Evolutionary conservation across 2,888 invertebrate species (phyloP), one percentile per base, ranked within the genome.

Genomic region (Conops quadrifasciatus): DNA sequence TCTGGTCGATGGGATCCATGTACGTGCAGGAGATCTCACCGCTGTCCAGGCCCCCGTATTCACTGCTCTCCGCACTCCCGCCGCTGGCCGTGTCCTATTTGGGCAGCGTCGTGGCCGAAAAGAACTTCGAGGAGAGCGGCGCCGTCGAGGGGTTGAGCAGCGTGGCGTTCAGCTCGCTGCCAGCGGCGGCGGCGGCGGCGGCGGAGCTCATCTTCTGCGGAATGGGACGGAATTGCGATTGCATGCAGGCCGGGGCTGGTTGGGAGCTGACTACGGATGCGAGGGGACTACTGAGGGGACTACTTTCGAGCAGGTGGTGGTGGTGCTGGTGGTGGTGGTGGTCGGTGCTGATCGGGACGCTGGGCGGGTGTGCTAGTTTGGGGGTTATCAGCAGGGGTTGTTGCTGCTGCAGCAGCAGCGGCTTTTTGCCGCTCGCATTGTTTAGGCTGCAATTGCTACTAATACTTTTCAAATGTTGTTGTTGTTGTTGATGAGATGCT

Each of bases 151-250:
- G 83, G 76, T 84, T 84, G 64, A 84, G 75, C 65, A 84, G 79
- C 5, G 81, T 77, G 30, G 68, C 51, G 28, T 63, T 62, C 28
- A 19, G 51, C 58, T 24, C 15, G 28, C 21, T 24, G 24, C 16
- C 3, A 11, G 30, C 15, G 26, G 30, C 67, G 45, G 45, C 45
- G 45, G 45, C 45, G 45, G 49, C 7, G 70, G 78, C 76, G 73
- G 77, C 77, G 74, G 83, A 80, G 78, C 84, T 85, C 75, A 84
- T 84, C 79, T 85, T 85, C 76, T 86, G 85, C 74, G 85, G 85
- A 75, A 86, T 86, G 79, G 86, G 86, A 75, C 86, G 86, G 82
- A 86, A 86, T 79, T 86, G 86, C 80, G 86, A 86, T 73, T 83
- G 82, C 76, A 83, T 83, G 75, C 85, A 83, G 84, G 85, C 85